Percentiles rank a stretch among this genome's conserved stretches.
phyloP scores from a whole-genome alignment of 2,888 invertebrate genomes.

The Ganaspis brasiliensis region DNA sequence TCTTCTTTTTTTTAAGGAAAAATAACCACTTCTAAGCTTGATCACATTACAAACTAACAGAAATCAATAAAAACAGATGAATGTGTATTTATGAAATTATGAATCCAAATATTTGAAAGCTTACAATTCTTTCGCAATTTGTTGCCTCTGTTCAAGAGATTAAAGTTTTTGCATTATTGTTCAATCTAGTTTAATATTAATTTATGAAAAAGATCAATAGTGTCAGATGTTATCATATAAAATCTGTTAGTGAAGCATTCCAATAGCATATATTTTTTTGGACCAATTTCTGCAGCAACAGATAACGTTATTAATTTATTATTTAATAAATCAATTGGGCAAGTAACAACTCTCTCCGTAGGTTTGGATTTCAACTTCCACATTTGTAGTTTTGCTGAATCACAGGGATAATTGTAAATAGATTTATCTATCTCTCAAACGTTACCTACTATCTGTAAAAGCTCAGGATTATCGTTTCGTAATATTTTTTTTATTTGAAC shows the following conservation, averaged over 20 bases:
- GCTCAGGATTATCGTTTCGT: not conserved
- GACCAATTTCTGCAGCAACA: not conserved
- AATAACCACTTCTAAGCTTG: too few relatives aligned
- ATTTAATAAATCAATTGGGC: not conserved
- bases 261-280: not conserved
- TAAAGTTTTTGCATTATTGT: too few relatives aligned
- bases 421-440: slow-evolving; percentile 5
- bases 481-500: not conserved
- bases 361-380: not conserved
- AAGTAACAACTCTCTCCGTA: not conserved
- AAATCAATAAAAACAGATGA: too few relatives aligned
- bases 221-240: too few relatives aligned
- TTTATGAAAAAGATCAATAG: too few relatives aligned
- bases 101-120: too few relatives aligned
- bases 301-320: slow-evolving; percentile 18
- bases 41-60: not conserved
- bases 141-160: too few relatives aligned
- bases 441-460: not conserved
- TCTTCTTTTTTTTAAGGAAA: too few relatives aligned
- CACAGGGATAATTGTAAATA: slow-evolving; percentile 18
- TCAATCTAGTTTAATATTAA: too few relatives aligned
- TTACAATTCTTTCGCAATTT: too few relatives aligned
- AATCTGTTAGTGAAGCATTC: slow-evolving; percentile 2
- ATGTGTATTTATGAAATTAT: too few relatives aligned
- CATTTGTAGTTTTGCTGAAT: slow-evolving; percentile 27